Conservation (phyloP, 2,113 vertebrate species). For the Rhineura floridana region DNA sequence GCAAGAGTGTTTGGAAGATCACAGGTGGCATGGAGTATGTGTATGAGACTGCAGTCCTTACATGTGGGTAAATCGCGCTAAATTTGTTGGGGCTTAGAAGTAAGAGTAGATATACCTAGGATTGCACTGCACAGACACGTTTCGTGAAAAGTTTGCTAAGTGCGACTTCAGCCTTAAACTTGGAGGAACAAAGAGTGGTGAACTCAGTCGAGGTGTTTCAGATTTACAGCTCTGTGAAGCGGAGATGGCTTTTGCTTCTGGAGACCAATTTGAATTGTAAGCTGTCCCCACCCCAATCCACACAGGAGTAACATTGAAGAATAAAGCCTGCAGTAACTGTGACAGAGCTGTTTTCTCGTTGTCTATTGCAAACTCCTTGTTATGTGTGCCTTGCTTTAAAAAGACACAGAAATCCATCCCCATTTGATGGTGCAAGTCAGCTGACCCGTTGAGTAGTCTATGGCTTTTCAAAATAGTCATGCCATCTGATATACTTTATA, state of each 20-base stretch:
- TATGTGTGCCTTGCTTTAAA: not conserved
- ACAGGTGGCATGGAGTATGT: not conserved
- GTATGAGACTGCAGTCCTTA: not conserved
- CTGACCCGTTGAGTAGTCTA: conserved; percentile 10
- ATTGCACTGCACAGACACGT: not conserved
- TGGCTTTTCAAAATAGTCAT: not conserved
- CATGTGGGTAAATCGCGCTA: not conserved
- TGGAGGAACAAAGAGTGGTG: not conserved
- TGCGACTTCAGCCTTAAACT: not conserved
- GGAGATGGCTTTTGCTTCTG: conserved; percentile 19
- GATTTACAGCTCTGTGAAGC: not conserved
- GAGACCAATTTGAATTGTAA: conserved; percentile 34
- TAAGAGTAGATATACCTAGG: not conserved
- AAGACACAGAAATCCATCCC: not conserved
- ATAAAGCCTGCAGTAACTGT: not conserved
- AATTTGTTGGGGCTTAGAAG: not conserved
- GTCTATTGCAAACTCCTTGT: not conserved
- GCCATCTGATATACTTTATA: not conserved
- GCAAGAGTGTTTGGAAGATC: not conserved
- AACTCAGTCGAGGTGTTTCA: conserved; percentile 7
- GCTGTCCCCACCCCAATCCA: not conserved
- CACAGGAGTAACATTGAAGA: not conserved
- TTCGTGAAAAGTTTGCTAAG: not conserved
- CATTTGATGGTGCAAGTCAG: not conserved
- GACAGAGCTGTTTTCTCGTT: not conserved